phyloP scores from a whole-genome alignment of 2,797 vertebrate species.

The Pseudotriccus pelzelni region DNA sequence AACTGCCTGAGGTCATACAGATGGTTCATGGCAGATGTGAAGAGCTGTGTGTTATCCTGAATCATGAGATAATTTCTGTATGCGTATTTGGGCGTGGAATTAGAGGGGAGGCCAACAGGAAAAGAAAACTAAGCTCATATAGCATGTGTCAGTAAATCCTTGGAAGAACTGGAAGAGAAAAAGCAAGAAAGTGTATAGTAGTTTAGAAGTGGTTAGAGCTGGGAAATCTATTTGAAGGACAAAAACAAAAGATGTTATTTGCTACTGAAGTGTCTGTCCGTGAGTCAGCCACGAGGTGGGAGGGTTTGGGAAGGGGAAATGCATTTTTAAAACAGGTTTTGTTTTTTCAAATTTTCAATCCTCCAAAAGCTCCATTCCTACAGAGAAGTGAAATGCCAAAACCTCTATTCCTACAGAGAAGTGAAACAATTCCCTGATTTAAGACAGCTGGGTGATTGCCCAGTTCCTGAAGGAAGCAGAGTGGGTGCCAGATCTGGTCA shows the following conservation, averaged over 20 bases:
- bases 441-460: not conserved
- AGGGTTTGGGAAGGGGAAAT: not conserved
- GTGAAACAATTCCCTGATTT: not conserved
- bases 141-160: not conserved
- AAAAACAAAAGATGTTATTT: not conserved
- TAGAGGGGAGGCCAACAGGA: not conserved
- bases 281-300: not conserved
- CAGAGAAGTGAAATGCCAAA: not conserved
- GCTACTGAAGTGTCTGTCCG: not conserved
- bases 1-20: not conserved
- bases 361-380: not conserved
- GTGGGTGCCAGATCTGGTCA: not conserved
- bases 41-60: not conserved
- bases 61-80: not conserved
- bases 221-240: not conserved
- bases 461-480: not conserved
- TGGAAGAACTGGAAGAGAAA: not conserved
- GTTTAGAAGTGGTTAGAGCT: not conserved
- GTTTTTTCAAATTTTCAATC: not conserved
- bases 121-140: not conserved
- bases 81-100: not conserved
- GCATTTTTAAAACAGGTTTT: not conserved
- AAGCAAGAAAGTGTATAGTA: rapidly evolving
- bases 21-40: not conserved
- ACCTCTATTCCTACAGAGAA: not conserved